A percentile compares a stretch with the other conserved stretches of the same genome.
These are phyloP conservation scores for Phocoena sinus DNA, from an alignment of 2,113 vertebrate genomes.

Conservation along the genomic window DNA sequence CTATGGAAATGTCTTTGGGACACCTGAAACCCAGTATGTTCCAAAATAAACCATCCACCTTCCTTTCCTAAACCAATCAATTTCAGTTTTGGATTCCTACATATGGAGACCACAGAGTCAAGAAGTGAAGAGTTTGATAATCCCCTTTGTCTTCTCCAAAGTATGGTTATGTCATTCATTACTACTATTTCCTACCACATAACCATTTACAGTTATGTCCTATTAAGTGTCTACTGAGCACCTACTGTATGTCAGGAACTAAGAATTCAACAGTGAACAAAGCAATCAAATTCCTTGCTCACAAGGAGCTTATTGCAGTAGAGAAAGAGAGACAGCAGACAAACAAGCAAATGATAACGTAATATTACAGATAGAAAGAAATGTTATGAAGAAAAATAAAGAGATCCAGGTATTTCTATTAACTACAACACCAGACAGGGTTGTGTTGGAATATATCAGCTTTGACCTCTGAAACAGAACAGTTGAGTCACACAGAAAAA, in stretches of 20 bases:
- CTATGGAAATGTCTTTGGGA: background rate
- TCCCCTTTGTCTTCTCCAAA: background rate
- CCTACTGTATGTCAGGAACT: background rate
- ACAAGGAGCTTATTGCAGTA: background rate
- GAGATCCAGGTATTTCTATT: background rate
- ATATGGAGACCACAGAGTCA: background rate
- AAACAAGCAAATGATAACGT: background rate
- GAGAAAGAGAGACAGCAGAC: background rate
- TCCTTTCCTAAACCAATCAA: background rate
- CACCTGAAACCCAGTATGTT: background rate
- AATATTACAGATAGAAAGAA: background rate
- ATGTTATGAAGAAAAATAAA: background rate
- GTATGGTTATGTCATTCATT: background rate
- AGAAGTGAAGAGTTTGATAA: background rate
- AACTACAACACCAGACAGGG: background rate
- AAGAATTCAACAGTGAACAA: background rate
- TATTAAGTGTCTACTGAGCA: background rate
- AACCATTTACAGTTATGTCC: background rate
- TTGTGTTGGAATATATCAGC: background rate
- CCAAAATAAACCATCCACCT: background rate
- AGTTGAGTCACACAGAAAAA: background rate
- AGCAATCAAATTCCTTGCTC: background rate
- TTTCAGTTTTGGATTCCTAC: background rate
- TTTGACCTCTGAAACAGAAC: background rate
- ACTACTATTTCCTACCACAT: background rate